Percentiles rank a stretch among this genome's conserved stretches.
Conservation (phyloP, 2,113 vertebrate genomes). For the Puntigrus tetrazona region DNA sequence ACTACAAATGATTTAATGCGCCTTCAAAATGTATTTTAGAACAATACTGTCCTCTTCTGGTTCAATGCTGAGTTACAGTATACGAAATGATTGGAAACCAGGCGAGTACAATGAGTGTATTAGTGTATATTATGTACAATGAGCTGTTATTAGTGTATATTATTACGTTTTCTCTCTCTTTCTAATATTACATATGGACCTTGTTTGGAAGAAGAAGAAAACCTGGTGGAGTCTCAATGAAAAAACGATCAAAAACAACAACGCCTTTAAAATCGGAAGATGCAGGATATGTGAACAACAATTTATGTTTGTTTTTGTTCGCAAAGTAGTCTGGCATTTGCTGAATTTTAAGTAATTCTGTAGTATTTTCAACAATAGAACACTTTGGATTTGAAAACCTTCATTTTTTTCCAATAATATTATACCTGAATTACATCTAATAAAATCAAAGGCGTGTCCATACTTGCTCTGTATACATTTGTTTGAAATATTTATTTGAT, state of each 20-base stretch:
- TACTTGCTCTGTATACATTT: background rate
- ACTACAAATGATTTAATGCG: background rate
- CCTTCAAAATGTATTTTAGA: background rate
- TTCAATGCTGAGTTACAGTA: background rate
- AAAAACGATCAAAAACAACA: background rate
- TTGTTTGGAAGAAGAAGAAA: background rate
- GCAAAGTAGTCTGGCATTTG: background rate
- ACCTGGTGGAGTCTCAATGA: background rate
- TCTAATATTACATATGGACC: background rate
- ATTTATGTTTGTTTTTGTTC: too few species aligned
- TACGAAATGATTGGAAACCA: background rate
- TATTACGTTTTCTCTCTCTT: background rate
- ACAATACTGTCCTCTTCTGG: constrained; percentile 48
- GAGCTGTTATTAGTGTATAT: background rate
- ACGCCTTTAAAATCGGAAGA: background rate
- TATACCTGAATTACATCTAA: background rate
- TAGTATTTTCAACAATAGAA: background rate
- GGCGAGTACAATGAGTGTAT: background rate
- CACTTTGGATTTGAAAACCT: background rate
- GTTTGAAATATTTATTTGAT: background rate
- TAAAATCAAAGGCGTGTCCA: background rate
- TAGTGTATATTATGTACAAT: background rate
- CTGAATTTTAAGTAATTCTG: background rate
- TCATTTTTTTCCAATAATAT: background rate
- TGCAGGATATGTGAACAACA: background rate